Conservation (phyloP, 2,797 vertebrate genomes). For the Catamblyrhynchus diadema region DNA sequence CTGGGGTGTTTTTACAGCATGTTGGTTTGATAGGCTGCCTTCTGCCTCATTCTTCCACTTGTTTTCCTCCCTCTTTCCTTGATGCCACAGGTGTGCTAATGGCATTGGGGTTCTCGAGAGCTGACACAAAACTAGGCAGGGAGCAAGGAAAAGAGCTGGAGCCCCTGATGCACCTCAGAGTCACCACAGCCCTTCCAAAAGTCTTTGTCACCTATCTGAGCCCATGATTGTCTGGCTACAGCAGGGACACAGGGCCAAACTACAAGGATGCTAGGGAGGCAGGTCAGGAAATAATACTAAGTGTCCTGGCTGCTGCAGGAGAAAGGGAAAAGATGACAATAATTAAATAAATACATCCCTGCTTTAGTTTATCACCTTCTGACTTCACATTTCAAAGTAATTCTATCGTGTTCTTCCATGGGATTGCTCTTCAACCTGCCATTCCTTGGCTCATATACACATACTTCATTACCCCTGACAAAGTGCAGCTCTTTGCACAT, state of each 20-base stretch:
- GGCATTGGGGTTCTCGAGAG: rapidly evolving
- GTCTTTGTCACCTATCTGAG: background rate
- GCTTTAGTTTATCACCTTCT: background rate
- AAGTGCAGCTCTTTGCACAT: background rate
- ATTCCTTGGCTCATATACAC: background rate
- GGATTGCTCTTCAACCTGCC: background rate
- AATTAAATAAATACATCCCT: background rate
- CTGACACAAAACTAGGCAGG: background rate
- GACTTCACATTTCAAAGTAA: background rate
- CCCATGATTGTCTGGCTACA: background rate
- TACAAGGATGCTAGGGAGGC: background rate
- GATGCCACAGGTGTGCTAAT: background rate
- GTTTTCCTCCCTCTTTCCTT: background rate
- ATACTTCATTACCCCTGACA: background rate
- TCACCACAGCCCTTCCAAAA: background rate
- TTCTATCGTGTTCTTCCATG: background rate
- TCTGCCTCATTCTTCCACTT: slow-evolving; percentile 2
- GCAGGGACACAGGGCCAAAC: background rate
- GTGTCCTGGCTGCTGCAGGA: background rate
- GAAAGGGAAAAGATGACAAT: background rate
- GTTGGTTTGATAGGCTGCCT: background rate
- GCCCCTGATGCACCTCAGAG: background rate
- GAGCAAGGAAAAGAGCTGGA: background rate
- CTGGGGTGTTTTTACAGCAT: background rate
- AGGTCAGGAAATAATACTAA: background rate